Conservation (phyloP, 2,888 invertebrate genomes). For the Sepioteuthis lessoniana region DNA sequence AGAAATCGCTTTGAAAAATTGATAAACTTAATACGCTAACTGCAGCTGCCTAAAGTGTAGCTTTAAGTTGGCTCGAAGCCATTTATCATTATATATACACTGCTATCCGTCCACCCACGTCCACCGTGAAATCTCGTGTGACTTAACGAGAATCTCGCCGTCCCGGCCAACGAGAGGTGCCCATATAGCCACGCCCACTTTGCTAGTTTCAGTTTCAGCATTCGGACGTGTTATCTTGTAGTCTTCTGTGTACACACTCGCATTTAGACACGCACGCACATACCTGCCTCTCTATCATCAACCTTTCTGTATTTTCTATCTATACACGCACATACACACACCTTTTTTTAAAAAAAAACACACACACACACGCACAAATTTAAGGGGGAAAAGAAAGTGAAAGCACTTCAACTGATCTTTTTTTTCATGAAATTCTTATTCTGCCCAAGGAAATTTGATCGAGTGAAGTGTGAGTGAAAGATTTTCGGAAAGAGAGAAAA, state of each 20-base stretch:
- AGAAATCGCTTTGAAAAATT: no score
- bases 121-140: background rate
- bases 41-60: no score
- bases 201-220: constrained; percentile 11
- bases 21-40: no score
- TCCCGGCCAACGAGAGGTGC: constrained; percentile 7
- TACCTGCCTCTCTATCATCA: background rate
- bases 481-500: background rate
- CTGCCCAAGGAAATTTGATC: background rate
- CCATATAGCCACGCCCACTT: background rate
- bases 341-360: background rate
- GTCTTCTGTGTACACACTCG: constrained; percentile 3
- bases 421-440: background rate
- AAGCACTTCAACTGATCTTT: background rate
- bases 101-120: background rate
- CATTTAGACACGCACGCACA: background rate
- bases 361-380: background rate
- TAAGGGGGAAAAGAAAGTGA: background rate
- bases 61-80: background rate
- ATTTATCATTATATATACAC: background rate
- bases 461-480: background rate
- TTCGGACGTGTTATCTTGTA: constrained; percentile 4
- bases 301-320: background rate
- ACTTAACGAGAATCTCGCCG: background rate
- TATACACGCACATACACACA: background rate